Percentiles rank a stretch among this genome's conserved stretches.
Evolutionary conservation across 2,888 invertebrate species (phyloP).

Genomic region (Stenichneumon culpator): DNA sequence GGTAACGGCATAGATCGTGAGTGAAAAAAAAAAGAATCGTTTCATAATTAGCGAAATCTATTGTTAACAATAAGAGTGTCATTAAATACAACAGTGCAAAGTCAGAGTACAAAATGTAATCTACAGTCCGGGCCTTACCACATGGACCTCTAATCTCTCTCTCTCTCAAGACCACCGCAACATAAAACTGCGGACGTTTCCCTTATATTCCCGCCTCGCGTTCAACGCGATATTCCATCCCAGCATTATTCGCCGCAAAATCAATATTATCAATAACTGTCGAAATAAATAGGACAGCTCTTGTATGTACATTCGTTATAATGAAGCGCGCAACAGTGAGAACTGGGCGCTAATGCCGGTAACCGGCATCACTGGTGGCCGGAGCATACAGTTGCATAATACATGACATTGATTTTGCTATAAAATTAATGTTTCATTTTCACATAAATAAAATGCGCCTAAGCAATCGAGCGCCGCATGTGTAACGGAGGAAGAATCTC

Average conservation of each 20-base stretch:
- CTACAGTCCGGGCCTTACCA: constrained; percentile 59
- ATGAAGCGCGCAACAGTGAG: background rate
- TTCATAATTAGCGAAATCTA: constrained; percentile 69
- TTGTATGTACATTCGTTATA: constrained; percentile 15
- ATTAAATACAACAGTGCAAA: constrained; percentile 80
- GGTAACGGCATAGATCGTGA: constrained; percentile 63
- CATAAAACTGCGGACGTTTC: background rate
- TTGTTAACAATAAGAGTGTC: constrained; percentile 76
- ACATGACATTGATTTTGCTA: constrained; percentile 29
- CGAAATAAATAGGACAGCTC: background rate
- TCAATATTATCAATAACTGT: constrained; percentile 29
- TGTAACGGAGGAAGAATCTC: background rate
- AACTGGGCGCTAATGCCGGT: background rate
- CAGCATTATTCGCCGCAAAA: constrained; percentile 31
- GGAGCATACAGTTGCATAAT: background rate
- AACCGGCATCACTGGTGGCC: background rate
- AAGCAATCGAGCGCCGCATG: background rate
- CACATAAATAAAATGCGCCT: background rate
- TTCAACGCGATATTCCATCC: constrained; percentile 14
- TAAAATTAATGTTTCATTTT: background rate
- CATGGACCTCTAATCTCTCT: constrained; percentile 32
- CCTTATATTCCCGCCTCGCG: constrained; percentile 18
- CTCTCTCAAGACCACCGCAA: constrained; percentile 8
- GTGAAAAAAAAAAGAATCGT: constrained; percentile 63
- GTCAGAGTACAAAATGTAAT: constrained; percentile 78